Evolutionary conservation across 2,797 vertebrate species (phyloP).

Genomic region (Cirrhinus mrigala): DNA sequence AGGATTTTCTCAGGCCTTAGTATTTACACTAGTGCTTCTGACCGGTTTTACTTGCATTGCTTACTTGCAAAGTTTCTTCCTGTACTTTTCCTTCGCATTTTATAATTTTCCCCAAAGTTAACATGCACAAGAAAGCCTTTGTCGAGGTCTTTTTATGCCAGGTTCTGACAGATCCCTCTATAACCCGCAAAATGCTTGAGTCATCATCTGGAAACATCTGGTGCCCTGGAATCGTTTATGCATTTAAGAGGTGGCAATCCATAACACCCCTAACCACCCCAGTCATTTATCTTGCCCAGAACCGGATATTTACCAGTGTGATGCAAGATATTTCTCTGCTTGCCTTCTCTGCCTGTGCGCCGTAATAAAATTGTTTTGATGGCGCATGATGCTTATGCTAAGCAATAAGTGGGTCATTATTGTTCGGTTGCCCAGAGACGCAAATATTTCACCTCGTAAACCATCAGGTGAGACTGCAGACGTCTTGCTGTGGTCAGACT

Average conservation of each 20-base stretch:
- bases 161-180: constrained; percentile 2
- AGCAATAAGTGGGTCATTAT: constrained; percentile 35
- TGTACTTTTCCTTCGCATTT: neutral
- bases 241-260: constrained; percentile 15
- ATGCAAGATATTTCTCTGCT: constrained; percentile 12
- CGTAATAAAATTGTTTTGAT: constrained; percentile 30
- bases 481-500: constrained; percentile 27
- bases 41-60: neutral
- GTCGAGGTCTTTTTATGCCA: neutral
- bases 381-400: neutral
- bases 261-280: constrained; percentile 8
- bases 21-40: neutral
- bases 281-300: constrained; percentile 7
- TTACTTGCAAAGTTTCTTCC: neutral
- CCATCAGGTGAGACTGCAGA: constrained; percentile 5
- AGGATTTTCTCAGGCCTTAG: neutral
- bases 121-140: neutral
- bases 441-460: constrained; percentile 30
- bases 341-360: neutral
- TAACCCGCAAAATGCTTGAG: neutral
- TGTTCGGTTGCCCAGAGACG: constrained; percentile 24
- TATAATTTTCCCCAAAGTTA: neutral
- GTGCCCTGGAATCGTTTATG: neutral
- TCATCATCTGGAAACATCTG: constrained; percentile 34
- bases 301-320: constrained; percentile 20